These are phyloP conservation scores for Mercenaria mercenaria DNA, from an alignment of 1,140 invertebrate genomes.

Conservation along the genomic window DNA sequence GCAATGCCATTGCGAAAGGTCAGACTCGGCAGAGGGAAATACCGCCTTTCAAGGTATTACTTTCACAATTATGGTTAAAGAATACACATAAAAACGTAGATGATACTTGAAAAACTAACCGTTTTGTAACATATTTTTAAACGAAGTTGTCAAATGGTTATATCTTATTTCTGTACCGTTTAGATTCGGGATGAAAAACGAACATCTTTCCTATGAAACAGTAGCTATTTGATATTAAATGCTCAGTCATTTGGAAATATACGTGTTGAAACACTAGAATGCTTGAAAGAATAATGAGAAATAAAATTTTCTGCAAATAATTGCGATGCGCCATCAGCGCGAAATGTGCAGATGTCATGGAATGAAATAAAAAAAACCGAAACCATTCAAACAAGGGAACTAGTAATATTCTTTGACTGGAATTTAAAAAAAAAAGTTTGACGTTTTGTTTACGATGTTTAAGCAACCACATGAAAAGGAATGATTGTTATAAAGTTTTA, in stretches of 20 bases:
- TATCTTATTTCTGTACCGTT: conserved; percentile 40
- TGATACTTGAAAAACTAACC: conserved; percentile 11
- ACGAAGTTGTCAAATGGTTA: conserved; percentile 33
- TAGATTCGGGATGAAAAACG: not conserved
- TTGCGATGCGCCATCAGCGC: not conserved
- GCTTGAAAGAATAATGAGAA: conserved; percentile 30
- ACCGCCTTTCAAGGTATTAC: not conserved
- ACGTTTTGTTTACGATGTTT: too few relatives aligned
- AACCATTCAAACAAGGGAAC: too few relatives aligned
- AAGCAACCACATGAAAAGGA: too few relatives aligned
- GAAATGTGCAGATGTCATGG: conserved; percentile 32
- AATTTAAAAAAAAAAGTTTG: too few relatives aligned
- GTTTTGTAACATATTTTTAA: conserved; percentile 38
- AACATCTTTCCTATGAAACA: conserved; percentile 26
- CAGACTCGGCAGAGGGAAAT: not conserved
- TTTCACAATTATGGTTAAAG: conserved; percentile 22
- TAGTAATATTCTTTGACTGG: not conserved
- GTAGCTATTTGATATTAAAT: conserved; percentile 22
- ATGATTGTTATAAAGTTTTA: too few relatives aligned
- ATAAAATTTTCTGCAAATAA: conserved; percentile 34
- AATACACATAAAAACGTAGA: conserved; percentile 7
- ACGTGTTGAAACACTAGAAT: not conserved
- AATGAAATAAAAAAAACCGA: not conserved
- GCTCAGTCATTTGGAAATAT: conserved; percentile 37
- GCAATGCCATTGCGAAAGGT: not conserved